Conservation (phyloP, 2,113 vertebrate species). For the Glaucidium brasilianum region DNA sequence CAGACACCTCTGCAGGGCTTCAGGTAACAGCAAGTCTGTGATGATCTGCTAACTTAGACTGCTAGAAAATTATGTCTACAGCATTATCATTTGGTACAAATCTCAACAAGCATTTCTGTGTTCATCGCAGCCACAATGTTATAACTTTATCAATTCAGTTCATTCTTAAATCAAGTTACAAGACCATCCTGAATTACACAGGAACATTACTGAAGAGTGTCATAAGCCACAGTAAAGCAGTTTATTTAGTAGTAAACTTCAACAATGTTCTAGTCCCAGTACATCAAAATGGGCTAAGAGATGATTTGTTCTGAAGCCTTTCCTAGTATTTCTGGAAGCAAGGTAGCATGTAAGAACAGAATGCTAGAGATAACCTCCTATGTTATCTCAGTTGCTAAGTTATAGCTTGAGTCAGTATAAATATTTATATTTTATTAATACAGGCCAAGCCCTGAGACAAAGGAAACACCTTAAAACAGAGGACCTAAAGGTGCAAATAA, state of each 20-base stretch:
- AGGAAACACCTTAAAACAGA: neutral
- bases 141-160: neutral
- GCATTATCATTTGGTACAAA: neutral
- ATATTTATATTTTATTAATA: neutral
- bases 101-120: neutral
- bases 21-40: neutral
- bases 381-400: neutral
- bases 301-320: neutral
- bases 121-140: neutral
- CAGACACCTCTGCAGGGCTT: neutral
- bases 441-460: neutral
- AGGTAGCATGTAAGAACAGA: neutral
- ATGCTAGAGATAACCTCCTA: neutral
- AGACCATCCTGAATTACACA: neutral
- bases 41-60: neutral
- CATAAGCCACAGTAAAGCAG: neutral
- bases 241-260: neutral
- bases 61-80: neutral
- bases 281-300: neutral
- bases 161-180: neutral
- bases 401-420: neutral
- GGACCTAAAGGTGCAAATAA: neutral
- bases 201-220: neutral
- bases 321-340: neutral
- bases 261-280: neutral